Percentiles rank a stretch among this genome's conserved stretches.
These are phyloP conservation scores for Macroglossus sobrinus DNA, from an alignment of 2,113 vertebrate genomes.

Conservation along the genomic window DNA sequence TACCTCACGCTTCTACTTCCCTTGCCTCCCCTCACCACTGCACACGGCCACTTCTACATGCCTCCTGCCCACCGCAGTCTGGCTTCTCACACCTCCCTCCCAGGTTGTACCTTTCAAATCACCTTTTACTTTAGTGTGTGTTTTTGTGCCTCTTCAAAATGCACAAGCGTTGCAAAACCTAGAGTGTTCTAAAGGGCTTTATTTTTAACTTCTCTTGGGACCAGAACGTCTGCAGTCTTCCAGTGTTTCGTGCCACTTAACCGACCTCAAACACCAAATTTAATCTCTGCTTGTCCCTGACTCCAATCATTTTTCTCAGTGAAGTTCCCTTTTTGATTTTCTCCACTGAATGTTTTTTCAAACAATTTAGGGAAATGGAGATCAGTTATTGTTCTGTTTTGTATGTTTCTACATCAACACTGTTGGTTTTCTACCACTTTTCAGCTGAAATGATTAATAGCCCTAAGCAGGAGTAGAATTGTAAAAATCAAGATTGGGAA, in stretches of 20 bases:
- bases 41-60: not conserved
- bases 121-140: not conserved
- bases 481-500: not conserved
- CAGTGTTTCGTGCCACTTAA: not conserved
- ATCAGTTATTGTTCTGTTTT: not conserved
- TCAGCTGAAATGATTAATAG: not conserved
- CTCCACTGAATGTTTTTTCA: not conserved
- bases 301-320: not conserved
- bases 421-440: not conserved
- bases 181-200: not conserved
- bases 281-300: not conserved
- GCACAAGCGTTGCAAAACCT: not conserved
- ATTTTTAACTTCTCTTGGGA: not conserved
- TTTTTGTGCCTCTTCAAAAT: not conserved
- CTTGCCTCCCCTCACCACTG: rapidly evolving
- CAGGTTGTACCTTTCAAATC: not conserved
- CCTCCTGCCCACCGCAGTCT: not conserved
- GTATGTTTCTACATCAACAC: not conserved
- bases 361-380: not conserved
- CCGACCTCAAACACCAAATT: not conserved
- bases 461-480: not conserved
- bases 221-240: not conserved
- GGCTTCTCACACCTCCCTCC: not conserved
- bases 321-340: not conserved
- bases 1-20: not conserved